phyloP scores from a whole-genome alignment of 1,140 invertebrate species.

The Euwallacea similis region DNA sequence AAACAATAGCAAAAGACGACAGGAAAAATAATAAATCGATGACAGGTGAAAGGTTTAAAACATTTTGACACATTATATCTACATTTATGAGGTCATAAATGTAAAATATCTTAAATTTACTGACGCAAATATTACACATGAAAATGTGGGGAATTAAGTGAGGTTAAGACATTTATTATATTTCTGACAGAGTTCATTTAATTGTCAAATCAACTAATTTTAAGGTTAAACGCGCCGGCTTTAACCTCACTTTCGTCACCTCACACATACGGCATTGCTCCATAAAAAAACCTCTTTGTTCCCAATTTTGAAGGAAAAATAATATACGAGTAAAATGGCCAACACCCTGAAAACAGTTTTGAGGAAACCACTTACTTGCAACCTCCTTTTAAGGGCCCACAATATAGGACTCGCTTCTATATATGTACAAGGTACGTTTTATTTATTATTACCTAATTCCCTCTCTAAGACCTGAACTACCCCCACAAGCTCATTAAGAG shows the following conservation, averaged over 20 bases:
- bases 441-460: background rate
- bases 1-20: too few species aligned
- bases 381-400: background rate
- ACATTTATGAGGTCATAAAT: too few species aligned
- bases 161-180: too few species aligned
- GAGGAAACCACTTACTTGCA: background rate
- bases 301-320: background rate
- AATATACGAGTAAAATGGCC: slow-evolving; percentile 14
- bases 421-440: slow-evolving; percentile 13
- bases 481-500: background rate
- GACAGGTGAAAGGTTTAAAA: too few species aligned
- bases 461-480: background rate
- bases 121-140: too few species aligned
- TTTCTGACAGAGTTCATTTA: too few species aligned
- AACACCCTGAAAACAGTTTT: slow-evolving; percentile 22
- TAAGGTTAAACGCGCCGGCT: too few species aligned
- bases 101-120: too few species aligned
- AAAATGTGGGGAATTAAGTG: too few species aligned
- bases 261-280: background rate
- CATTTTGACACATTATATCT: too few species aligned
- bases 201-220: too few species aligned
- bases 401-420: slow-evolving; percentile 12
- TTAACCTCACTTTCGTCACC: background rate
- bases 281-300: background rate
- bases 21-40: too few species aligned